These are phyloP conservation scores for Harlomillsia oculata DNA, from an alignment of 1,140 invertebrate species.

Conservation along the genomic window DNA sequence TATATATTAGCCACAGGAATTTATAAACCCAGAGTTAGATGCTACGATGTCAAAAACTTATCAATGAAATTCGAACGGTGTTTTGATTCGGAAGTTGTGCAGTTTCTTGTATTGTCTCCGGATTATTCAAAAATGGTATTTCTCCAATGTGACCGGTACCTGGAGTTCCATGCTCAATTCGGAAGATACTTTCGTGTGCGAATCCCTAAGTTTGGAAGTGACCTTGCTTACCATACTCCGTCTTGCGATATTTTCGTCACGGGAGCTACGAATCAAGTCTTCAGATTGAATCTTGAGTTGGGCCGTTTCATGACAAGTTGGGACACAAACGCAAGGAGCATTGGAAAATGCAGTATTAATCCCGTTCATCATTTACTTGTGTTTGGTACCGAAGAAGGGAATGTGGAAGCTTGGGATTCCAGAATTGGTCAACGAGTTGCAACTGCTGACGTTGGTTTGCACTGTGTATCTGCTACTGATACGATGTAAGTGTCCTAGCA, in stretches of 20 bases:
- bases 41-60: slow-evolving; percentile 91
- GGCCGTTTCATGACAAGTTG: slow-evolving; percentile 85
- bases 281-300: slow-evolving; percentile 88
- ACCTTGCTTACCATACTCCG: slow-evolving; percentile 81
- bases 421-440: slow-evolving; percentile 62
- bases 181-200: slow-evolving; percentile 82
- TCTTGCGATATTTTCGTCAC: slow-evolving; percentile 88
- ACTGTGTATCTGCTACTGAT: slow-evolving; percentile 53
- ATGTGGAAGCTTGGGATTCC: slow-evolving; percentile 94
- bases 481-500: slow-evolving; percentile 49
- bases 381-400: slow-evolving; percentile 82
- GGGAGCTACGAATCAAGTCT: slow-evolving; percentile 78
- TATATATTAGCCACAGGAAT: slow-evolving; percentile 87
- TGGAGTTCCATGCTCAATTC: slow-evolving; percentile 90
- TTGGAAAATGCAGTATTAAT: slow-evolving; percentile 83
- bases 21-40: slow-evolving; percentile 92
- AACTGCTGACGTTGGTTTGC: slow-evolving; percentile 74
- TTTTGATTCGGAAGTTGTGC: slow-evolving; percentile 88
- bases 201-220: slow-evolving; percentile 90
- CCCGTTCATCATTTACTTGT: slow-evolving; percentile 75
- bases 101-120: slow-evolving; percentile 76
- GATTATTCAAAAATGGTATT: slow-evolving; percentile 74
- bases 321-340: slow-evolving; percentile 58
- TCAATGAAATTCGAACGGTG: slow-evolving; percentile 98
- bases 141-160: slow-evolving; percentile 56